Evolutionary conservation across 2,888 invertebrate species (phyloP).

Genomic region (Synanthedon vespiformis): DNA sequence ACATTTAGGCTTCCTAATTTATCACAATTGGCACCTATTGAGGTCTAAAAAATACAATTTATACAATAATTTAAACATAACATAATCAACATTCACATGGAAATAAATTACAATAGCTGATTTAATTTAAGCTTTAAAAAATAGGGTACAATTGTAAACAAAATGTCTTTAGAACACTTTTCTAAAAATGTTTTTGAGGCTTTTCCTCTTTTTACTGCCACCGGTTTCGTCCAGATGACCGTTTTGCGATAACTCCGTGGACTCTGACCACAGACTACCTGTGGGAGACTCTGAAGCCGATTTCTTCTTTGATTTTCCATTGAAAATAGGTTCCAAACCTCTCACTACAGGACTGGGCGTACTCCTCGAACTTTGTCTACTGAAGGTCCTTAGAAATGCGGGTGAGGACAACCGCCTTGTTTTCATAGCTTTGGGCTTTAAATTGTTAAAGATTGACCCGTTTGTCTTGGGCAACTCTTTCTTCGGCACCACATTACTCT

Average conservation of each 20-base stretch:
- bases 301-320: conserved; percentile 44
- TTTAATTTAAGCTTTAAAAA: conserved; percentile 13
- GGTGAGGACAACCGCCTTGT: conserved; percentile 71
- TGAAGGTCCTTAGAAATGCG: conserved; percentile 69
- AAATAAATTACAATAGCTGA: conserved; percentile 54
- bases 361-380: conserved; percentile 59
- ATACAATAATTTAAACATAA: conserved; percentile 29
- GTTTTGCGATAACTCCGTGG: conserved; percentile 55
- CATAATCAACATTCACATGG: conserved; percentile 38
- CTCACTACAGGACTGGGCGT: conserved; percentile 48
- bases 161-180: conserved; percentile 77
- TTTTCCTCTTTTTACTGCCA: conserved; percentile 71
- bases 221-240: conserved; percentile 34
- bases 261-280: conserved; percentile 59
- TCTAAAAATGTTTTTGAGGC: conserved; percentile 81
- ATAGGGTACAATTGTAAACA: conserved; percentile 3
- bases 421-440: conserved; percentile 61
- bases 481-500: conserved; percentile 22
- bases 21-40: conserved; percentile 68
- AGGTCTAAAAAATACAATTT: conserved; percentile 42
- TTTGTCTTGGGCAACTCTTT: conserved; percentile 51
- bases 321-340: conserved; percentile 43
- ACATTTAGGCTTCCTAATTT: conserved; percentile 60
- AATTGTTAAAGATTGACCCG: conserved; percentile 58
- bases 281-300: conserved; percentile 57